These are phyloP conservation scores for Plebejus argus DNA, from an alignment of 2,888 invertebrate genomes.

Conservation along the genomic window DNA sequence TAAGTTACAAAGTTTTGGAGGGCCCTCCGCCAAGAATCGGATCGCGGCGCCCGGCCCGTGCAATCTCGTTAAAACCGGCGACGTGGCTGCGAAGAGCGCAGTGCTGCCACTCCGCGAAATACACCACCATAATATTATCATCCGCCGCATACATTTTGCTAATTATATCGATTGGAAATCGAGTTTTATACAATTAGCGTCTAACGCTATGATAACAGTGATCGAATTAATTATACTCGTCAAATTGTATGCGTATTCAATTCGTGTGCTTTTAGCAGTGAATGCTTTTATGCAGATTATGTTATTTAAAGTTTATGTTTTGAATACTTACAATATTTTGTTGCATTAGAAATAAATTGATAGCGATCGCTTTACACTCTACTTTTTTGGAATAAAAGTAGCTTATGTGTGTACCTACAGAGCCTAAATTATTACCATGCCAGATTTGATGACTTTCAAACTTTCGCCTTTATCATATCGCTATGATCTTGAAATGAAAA, in stretches of 20 bases:
- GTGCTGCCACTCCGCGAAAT: conserved; percentile 51
- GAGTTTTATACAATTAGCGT: conserved; percentile 24
- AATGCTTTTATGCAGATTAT: neutral
- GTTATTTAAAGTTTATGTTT: neutral
- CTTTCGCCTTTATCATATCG: neutral
- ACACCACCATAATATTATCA: conserved; percentile 68
- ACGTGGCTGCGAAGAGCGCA: conserved; percentile 57
- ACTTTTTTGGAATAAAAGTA: too few relatives aligned
- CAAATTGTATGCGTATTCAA: neutral
- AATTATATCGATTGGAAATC: conserved; percentile 39
- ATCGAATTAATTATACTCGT: conserved; percentile 20
- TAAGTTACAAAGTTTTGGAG: conserved; percentile 73
- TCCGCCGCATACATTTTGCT: conserved; percentile 47
- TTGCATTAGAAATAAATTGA: neutral
- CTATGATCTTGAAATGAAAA: too few relatives aligned
- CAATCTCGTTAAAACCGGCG: conserved; percentile 78
- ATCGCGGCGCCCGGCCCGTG: conserved; percentile 61
- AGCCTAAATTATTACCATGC: too few relatives aligned
- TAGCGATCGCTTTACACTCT: neutral
- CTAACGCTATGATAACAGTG: conserved; percentile 25
- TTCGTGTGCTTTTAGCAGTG: neutral
- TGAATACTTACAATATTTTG: neutral
- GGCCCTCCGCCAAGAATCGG: conserved; percentile 63
- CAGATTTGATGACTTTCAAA: neutral
- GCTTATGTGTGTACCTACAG: too few relatives aligned